These are phyloP conservation scores for Sipha maydis DNA, from an alignment of 2,888 invertebrate genomes.

Conservation along the genomic window DNA sequence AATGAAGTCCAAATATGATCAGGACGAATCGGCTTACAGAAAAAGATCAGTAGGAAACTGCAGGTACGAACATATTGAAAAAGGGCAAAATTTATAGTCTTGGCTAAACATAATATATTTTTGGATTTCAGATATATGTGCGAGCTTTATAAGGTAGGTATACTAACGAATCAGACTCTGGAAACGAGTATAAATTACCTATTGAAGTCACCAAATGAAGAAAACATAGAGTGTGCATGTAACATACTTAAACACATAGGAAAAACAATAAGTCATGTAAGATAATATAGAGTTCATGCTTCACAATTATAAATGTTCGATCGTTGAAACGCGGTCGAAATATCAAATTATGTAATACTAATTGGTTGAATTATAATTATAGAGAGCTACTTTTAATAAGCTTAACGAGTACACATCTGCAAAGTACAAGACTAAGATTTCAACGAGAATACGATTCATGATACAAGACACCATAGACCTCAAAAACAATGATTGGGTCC, in stretches of 20 bases:
- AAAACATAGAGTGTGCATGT: constrained; percentile 91
- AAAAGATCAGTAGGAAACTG: constrained; percentile 90
- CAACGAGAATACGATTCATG: constrained; percentile 77
- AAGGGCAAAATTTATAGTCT: too few species aligned
- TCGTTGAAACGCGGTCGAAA: too few species aligned
- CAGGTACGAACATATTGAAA: constrained; percentile 70
- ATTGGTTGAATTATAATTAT: neutral
- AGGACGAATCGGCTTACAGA: constrained; percentile 81
- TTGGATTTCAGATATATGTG: constrained; percentile 67
- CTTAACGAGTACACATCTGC: constrained; percentile 61
- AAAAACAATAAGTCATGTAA: constrained; percentile 72
- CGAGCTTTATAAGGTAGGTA: constrained; percentile 77
- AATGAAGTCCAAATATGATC: constrained; percentile 75
- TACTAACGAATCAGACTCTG: too few species aligned
- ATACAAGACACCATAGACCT: constrained; percentile 92
- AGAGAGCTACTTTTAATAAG: neutral
- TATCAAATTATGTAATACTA: too few species aligned
- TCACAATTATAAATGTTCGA: too few species aligned
- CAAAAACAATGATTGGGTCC: constrained; percentile 83
- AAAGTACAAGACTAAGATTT: constrained; percentile 66
- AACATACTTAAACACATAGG: constrained; percentile 92
- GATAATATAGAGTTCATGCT: constrained; percentile 53
- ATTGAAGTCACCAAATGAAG: constrained; percentile 84
- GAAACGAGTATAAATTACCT: too few species aligned
- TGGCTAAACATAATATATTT: neutral